Evolutionary conservation across 2,888 invertebrate species (phyloP).

Genomic region (Argynnis bischoffii): DNA sequence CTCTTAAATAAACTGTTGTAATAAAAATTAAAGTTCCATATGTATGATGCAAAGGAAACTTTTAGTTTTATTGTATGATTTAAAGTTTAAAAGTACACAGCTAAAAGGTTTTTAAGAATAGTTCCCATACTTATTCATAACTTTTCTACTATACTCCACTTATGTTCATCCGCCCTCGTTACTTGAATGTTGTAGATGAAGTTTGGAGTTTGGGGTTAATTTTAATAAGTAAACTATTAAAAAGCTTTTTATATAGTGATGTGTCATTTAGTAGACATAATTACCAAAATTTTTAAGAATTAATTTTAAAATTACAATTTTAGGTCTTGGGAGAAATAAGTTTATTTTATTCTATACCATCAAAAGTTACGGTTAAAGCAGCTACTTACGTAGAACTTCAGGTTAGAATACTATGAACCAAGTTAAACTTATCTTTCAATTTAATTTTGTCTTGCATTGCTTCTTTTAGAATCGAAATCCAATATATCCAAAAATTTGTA

Average conservation of each 20-base stretch:
- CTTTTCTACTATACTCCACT: neutral
- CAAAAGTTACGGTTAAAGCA: constrained; percentile 75
- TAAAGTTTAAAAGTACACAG: neutral
- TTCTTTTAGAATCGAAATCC: too few relatives aligned
- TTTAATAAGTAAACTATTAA: constrained; percentile 2
- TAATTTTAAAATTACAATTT: constrained; percentile 32
- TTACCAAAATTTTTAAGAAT: too few relatives aligned
- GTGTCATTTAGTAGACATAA: constrained; percentile 3
- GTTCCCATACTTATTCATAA: neutral
- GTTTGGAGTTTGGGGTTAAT: constrained; percentile 9
- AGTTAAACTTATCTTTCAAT: too few relatives aligned
- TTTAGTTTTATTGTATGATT: neutral
- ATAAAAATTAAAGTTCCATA: neutral
- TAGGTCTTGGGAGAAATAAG: constrained; percentile 73
- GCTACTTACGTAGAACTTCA: constrained; percentile 78
- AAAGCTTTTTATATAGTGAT: neutral
- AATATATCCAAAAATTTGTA: too few relatives aligned
- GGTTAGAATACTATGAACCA: constrained; percentile 44
- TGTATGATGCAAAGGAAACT: neutral
- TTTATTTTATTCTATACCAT: constrained; percentile 73
- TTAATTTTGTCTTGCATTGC: too few relatives aligned
- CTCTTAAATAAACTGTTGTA: neutral
- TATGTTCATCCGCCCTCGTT: neutral
- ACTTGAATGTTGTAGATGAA: constrained; percentile 5
- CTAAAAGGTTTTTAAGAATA: constrained; percentile 5